Percentiles rank a stretch among this genome's conserved stretches.
Conservation (phyloP, 2,113 vertebrate species). For the Cygnus atratus region DNA sequence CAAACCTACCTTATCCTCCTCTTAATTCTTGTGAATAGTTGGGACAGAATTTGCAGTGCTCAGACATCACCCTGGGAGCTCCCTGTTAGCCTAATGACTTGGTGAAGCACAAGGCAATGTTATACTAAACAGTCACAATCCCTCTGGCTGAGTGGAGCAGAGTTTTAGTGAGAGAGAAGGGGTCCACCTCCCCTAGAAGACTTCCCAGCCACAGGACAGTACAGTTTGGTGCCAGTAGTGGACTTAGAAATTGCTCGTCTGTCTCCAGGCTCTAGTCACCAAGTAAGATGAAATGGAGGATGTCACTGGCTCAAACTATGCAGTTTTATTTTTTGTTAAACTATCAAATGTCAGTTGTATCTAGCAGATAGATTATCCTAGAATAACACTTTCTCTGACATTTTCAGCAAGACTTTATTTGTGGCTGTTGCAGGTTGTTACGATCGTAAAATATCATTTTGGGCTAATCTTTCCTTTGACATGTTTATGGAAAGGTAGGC, state of each 20-base stretch:
- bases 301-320: not conserved
- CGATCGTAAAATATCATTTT: not conserved
- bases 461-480: not conserved
- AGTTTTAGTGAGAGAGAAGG: not conserved
- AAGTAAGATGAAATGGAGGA: not conserved
- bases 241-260: not conserved
- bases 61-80: not conserved
- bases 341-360: not conserved
- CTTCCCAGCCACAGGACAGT: not conserved
- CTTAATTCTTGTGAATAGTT: not conserved
- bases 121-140: not conserved
- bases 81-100: fast-evolving
- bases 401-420: not conserved
- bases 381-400: not conserved
- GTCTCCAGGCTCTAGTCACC: not conserved
- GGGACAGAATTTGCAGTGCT: not conserved
- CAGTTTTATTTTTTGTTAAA: not conserved
- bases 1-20: not conserved
- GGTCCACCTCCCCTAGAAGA: not conserved
- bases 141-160: not conserved
- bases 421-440: not conserved
- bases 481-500: not conserved
- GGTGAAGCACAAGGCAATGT: not conserved
- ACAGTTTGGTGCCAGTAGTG: fast-evolving
- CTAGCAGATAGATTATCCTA: not conserved